Base-by-base conservation (phyloP, 53 echinoderm and acorn worm species). In the Zoroaster sp. region DNA sequence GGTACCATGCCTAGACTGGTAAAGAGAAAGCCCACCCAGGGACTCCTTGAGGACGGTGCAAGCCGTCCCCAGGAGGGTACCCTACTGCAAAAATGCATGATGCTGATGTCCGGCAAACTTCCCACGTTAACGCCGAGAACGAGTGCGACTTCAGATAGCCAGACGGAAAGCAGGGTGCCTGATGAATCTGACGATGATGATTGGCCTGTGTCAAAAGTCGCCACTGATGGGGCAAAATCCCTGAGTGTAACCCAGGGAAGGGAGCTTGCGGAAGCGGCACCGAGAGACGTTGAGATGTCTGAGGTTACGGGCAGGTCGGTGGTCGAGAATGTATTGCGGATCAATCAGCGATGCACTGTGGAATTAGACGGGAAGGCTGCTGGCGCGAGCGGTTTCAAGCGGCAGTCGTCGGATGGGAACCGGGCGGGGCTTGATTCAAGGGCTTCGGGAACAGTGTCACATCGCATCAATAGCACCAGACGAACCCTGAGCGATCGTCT, bases 21-120 rank as follows among this genome's bases (percentile, higher is more conserved):
- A 13, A 85, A 85, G 72, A 85, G 40, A 37, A 85, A 85, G 15
- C 52, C 32, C 5, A 49, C 53, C 9, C 77, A 38, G 46, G 42
- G 32, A 30, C 42, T 46, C n/a, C 8, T 8, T 9, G 74, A 78
- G n/a, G 30, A 20, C 33, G 51, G 77, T 25, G 32, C 38, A n/a
- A 37, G 36, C 32, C 54, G 15, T 18, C 12, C 34, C 8, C 35
- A 71, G n/a, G 83, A 18, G 4, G 79, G 37, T 18, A 38, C 28
- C 14, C 45, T 85, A n/a, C 39, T 47, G 18, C 35, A 79, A 39
- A 85, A 71, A 14, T 20, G 66, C 3, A 47, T 47, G 4, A 70
- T 85, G 14, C 70, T 85, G 3, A 85, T 85, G 85, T 69, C 71
- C 1, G 85, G 85, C 7, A 85, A 85, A 14, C 85, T 85, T 30